These are phyloP conservation scores for Rhinatrema bivittatum DNA, from an alignment of 2,797 vertebrate genomes.

Conservation along the genomic window DNA sequence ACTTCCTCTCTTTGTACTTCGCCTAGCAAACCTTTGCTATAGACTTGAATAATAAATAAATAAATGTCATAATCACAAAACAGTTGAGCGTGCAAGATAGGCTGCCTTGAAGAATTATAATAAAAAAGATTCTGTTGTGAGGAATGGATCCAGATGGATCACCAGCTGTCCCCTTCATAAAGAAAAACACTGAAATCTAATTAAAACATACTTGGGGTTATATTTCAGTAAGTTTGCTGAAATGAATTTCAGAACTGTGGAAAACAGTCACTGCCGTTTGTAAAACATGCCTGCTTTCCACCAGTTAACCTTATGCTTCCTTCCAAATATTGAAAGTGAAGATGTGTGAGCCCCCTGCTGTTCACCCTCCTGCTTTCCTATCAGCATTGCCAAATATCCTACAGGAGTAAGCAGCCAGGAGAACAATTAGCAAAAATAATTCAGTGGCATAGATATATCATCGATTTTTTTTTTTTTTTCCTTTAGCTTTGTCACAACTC, in stretches of 20 bases:
- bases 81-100: too few relatives aligned
- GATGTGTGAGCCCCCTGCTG: not conserved
- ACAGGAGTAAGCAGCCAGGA: too few relatives aligned
- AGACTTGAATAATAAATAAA: too few relatives aligned
- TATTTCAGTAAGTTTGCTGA: slow-evolving; percentile 24
- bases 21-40: too few relatives aligned
- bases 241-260: slow-evolving; percentile 30
- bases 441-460: too few relatives aligned
- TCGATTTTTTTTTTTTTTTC: too few relatives aligned
- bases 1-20: too few relatives aligned
- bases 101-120: slow-evolving; percentile 11
- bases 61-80: too few relatives aligned
- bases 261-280: not conserved
- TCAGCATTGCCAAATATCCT: too few relatives aligned
- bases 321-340: slow-evolving; percentile 25
- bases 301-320: slow-evolving; percentile 6
- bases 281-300: slow-evolving; percentile 5
- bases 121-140: slow-evolving; percentile 27
- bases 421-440: too few relatives aligned
- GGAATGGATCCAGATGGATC: slow-evolving; percentile 36
- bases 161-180: slow-evolving; percentile 39
- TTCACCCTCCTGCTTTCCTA: not conserved
- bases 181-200: slow-evolving; percentile 33
- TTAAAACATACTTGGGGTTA: slow-evolving; percentile 35
- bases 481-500: too few relatives aligned